These are phyloP conservation scores for Vannuccia rotundouncinata DNA, from an alignment of 2,888 invertebrate genomes.

Conservation along the genomic window DNA sequence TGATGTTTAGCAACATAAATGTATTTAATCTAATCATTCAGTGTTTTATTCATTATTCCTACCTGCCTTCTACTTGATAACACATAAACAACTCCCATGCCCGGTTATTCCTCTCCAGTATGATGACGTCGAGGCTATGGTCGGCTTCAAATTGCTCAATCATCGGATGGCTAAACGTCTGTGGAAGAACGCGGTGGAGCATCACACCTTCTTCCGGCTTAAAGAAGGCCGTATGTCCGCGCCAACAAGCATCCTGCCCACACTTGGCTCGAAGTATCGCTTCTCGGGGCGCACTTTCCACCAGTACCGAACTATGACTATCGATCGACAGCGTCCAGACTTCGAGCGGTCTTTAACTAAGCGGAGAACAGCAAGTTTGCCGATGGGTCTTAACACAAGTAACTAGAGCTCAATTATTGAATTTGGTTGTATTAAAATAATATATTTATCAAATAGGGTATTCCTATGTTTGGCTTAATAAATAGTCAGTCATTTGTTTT, in stretches of 20 bases:
- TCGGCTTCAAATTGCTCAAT: slow-evolving; percentile 88
- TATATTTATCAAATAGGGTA: no score
- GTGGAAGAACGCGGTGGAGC: slow-evolving; percentile 98
- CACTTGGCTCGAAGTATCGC: slow-evolving; percentile 34
- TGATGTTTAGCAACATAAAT: no score
- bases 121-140: slow-evolving; percentile 77
- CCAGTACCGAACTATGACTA: slow-evolving; percentile 40
- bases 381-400: slow-evolving; percentile 34
- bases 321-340: slow-evolving; percentile 29
- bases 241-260: slow-evolving; percentile 4
- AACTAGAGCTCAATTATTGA: no score
- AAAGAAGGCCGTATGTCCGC: slow-evolving; percentile 32
- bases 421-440: no score
- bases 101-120: no score
- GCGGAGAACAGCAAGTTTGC: slow-evolving; percentile 39
- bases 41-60: no score
- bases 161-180: slow-evolving; percentile 90
- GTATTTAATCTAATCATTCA: no score
- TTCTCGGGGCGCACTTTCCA: slow-evolving; percentile 38
- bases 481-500: no score
- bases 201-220: slow-evolving; percentile 93
- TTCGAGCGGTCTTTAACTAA: slow-evolving; percentile 37
- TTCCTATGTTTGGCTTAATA: no score
- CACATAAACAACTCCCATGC: no score
- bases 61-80: no score